phyloP scores from a whole-genome alignment of 2,797 vertebrate genomes.

The Presbytis comata region DNA sequence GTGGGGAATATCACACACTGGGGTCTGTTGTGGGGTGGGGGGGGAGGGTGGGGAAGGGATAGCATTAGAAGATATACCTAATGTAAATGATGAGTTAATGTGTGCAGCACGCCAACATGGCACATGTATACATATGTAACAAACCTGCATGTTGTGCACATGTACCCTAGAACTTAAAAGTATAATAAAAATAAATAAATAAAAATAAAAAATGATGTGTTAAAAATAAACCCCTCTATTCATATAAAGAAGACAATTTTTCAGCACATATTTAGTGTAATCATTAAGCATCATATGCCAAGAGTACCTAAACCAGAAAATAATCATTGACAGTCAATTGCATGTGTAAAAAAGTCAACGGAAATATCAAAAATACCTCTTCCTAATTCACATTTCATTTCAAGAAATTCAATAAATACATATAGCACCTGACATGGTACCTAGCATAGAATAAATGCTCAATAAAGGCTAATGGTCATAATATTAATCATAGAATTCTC shows the following conservation, averaged over 20 bases:
- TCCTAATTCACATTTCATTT: neutral
- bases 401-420: neutral
- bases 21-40: no score
- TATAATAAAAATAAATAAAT: no score
- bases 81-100: no score
- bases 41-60: no score
- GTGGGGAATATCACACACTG: no score
- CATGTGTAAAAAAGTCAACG: neutral
- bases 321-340: neutral
- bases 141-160: no score
- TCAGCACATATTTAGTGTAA: neutral
- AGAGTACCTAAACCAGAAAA: neutral
- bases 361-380: neutral
- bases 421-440: neutral
- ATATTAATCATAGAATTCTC: neutral
- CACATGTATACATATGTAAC: no score
- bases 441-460: neutral
- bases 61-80: no score
- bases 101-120: no score
- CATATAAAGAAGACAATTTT: neutral
- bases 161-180: no score
- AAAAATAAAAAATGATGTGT: neutral
- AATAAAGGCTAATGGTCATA: neutral
- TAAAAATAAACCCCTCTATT: constrained; percentile 37
- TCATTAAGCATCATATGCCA: neutral